Evolutionary conservation across 2,797 vertebrate genomes (phyloP), one percentile per base, ranked within the genome.

Genomic region (Tangara arthus): DNA sequence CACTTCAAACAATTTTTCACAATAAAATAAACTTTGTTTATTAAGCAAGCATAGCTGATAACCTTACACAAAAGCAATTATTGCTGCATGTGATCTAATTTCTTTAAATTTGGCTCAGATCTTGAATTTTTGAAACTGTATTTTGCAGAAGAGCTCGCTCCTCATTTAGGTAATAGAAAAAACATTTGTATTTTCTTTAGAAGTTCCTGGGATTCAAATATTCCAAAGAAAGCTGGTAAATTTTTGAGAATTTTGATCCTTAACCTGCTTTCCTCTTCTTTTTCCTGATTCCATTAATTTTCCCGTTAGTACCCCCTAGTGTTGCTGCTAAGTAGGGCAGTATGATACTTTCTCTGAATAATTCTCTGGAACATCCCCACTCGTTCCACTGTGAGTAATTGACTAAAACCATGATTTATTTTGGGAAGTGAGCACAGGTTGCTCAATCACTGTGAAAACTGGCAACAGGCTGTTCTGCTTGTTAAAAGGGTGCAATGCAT

Each of bases 301-400:
- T 95, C 68, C 68, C 5, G 0, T 63, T 91, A 89, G 81, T 95
- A 91, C 94, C 94, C 96, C 93, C 93, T 95, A 93, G 93, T 60
- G 91, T 96, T 86, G 35, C 63, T 82, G 70, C 11, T 44, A 41
- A 79, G 91, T 93, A 94, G 82, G 63, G 34, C 91, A 71, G 65
- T 82, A 8, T 41, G 41, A 28, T 77, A 32, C 42, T 76, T 92
- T 28, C 22, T 78, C 53, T 59, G 23, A 61, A 24, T 47, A 80
- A 61, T 63, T 79, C 15, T 77, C 26, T 41, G 26, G 50, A 87
- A 15, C 30, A 14, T 78, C 64, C 41, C 9, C 26, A 24, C 30
- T 2, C 2, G 8, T 81, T 86, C n/a, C 37, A 60, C 44, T 3
- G 4, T 44, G 11, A 81, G 18, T 60, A 18, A 41, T 24, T 75